Base-by-base conservation (phyloP, 1,140 invertebrate species). In the Dreissena rostriformis region DNA sequence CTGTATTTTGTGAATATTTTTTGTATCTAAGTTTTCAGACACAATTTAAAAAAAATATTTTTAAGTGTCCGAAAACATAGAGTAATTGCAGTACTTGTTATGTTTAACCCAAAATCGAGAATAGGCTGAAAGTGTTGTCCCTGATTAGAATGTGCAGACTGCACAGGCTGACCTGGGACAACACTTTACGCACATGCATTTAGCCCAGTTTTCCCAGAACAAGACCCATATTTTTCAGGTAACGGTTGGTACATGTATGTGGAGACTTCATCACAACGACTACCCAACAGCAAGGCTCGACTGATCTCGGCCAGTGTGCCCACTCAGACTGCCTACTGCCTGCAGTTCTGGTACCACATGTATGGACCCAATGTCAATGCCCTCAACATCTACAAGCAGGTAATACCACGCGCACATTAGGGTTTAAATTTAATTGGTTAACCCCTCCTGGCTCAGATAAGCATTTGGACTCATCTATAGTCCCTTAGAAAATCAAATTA, bases 201-300 rank as follows among this genome's bases (percentile, higher is more conserved):
- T 5, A 39, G 39, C 39, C 39, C 39, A 39, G 2, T 39, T 5
- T 39, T 39, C 8, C 4, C 39, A 39, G 39, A 39, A 39, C 39
- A 39, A 39, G 2, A 39, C 39, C 8, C 39, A 39, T 39, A 39
- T 39, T 5, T 2, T 39, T 39, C 39, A 89, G 86, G 66, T 39
- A 71, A 86, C 68, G 90, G 90, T 14, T 88, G 87, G 82, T 93
- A 91, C 67, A 70, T 91, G 51, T 93, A 89, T 78, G 91, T 93
- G 49, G 91, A 93, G 78, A 75, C 91, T 10, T 90, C 89, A 7
- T 67, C 70, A 61, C 89, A 87, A 39, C 55, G 87, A 29, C 84
- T 79, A 61, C 80, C 74, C 6, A 89, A 91, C 89, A 96, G 96
- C 85, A 96, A 95, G 0, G 96, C 96, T 0, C 95, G 96, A 11